Conservation (phyloP, 1,140 invertebrate genomes). For the Lethrus apterus region DNA sequence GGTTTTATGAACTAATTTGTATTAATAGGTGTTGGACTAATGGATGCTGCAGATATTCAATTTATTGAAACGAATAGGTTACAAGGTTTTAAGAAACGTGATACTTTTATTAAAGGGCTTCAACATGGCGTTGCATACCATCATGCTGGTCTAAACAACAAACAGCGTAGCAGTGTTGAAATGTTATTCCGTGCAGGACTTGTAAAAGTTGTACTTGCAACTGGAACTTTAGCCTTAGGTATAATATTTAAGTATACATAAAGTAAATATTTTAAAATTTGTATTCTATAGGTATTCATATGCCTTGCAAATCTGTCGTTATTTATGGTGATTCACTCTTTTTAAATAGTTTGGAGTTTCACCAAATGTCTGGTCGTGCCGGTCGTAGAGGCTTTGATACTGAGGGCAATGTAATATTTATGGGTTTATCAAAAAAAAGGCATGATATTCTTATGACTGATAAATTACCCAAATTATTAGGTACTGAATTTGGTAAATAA, state of each 20-base stretch:
- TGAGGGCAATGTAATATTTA: constrained; percentile 13
- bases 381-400: constrained; percentile 15
- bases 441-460: constrained; percentile 14
- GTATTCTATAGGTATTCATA: constrained; percentile 22
- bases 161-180: constrained; percentile 18
- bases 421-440: constrained; percentile 7
- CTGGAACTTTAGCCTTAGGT: constrained; percentile 21
- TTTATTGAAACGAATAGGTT: constrained; percentile 18
- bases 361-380: constrained; percentile 24
- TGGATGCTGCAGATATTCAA: constrained; percentile 14
- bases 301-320: constrained; percentile 26
- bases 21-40: constrained; percentile 7
- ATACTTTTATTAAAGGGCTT: constrained; percentile 9
- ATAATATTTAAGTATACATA: not conserved
- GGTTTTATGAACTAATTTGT: not conserved
- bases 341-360: constrained; percentile 23
- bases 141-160: constrained; percentile 21
- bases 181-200: constrained; percentile 26
- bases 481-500: constrained; percentile 1
- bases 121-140: constrained; percentile 19
- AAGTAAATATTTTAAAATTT: not conserved
- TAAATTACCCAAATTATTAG: constrained; percentile 9
- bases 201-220: constrained; percentile 19
- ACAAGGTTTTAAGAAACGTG: not conserved
- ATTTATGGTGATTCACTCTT: constrained; percentile 20